Evolutionary conservation across 2,797 vertebrate genomes (phyloP).

Genomic region (Lepilemur ruficaudatus): DNA sequence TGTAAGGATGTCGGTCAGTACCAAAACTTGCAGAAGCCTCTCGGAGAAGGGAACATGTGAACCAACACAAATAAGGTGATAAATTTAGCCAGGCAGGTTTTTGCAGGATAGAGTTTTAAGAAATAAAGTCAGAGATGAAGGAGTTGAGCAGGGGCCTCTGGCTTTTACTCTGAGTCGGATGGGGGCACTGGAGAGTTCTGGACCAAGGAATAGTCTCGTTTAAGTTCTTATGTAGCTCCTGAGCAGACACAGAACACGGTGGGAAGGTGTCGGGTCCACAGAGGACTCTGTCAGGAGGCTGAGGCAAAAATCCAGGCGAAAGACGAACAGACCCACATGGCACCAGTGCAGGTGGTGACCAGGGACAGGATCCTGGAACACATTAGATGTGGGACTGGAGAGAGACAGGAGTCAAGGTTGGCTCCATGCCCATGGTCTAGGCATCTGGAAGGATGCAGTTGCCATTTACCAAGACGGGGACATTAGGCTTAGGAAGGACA

Average conservation of each 20-base stretch:
- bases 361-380: background rate
- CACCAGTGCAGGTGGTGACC: background rate
- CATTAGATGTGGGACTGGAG: background rate
- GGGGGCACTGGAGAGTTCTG: background rate
- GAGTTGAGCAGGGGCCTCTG: background rate
- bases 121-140: background rate
- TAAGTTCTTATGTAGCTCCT: background rate
- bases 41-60: background rate
- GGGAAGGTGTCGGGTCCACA: background rate
- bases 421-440: background rate
- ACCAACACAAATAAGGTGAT: background rate
- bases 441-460: background rate
- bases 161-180: background rate
- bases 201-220: background rate
- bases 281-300: too few relatives aligned
- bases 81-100: background rate
- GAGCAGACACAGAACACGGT: background rate
- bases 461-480: background rate
- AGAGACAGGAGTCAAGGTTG: background rate
- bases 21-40: background rate
- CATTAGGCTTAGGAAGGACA: accelerated
- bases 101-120: background rate
- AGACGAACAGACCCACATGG: background rate
- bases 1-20: too few relatives aligned
- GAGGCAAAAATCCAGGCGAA: accelerated